Evolutionary conservation across 2,113 vertebrate genomes (phyloP), one percentile per base, ranked within the genome.

Genomic region (Leiothrix lutea): DNA sequence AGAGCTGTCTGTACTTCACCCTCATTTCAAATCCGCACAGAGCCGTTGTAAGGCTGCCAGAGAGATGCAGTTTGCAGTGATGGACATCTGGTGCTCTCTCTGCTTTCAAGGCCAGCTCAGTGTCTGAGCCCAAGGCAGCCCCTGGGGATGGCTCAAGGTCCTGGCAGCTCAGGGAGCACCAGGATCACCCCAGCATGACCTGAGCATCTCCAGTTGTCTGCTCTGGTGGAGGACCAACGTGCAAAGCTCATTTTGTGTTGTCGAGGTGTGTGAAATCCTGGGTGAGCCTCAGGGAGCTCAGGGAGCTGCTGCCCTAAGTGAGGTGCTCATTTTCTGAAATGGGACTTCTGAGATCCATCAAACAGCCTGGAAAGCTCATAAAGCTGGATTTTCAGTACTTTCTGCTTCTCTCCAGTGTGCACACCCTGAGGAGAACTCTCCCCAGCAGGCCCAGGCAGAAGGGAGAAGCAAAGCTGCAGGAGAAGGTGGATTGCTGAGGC

Each of bases 201-300:
- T 18, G 23, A 69, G 67, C 18, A 45, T 60, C 67, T 50, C 11
- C 58, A 70, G 26, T 2, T 70, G 14, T 29, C 42, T 66, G 35
- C 18, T 20, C 8, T 2, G 10, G 7, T 8, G 26, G 69, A 57
- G 24, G 47, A 58, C 51, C 23, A 48, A n/a, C 0, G 3, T 7
- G 28, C 50, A 61, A 33, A 61, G 45, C 8, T 5, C 23, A 53
- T 8, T 11, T 70, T 26, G 35, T 71, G 29, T 38, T 47, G 24
- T 0, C 35, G 42, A 57, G 36, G 11, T 44, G 12, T 14, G 28
- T 23, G 84, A 36, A 48, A 26, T 28, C 65, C 62, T 6, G 21
- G 28, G 8, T 33, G 74, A 90, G 61, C 19, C 19, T 36, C 40
- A 25, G 42, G 20, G 4, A 57, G 48, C 24, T 82, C 64, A 38